These are phyloP conservation scores for Dysidea cf. avara DNA, from an alignment of 37 sponge, comb jelly and placozoan genomes.

Conservation along the genomic window DNA sequence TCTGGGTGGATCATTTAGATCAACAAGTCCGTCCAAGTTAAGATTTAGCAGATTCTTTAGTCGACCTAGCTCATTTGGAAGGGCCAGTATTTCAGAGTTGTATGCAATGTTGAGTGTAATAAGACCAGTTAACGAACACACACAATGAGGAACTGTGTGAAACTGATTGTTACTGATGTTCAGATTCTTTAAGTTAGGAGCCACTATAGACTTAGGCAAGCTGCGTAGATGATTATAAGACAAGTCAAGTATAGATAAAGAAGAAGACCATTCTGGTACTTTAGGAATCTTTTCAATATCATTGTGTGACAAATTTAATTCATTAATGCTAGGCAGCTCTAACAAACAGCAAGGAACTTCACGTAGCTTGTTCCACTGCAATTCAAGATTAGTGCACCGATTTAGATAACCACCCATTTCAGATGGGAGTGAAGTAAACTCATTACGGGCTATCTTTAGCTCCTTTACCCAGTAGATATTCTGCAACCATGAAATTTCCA, in stretches of 20 bases:
- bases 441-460: constrained; percentile 35
- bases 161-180: no score
- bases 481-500: no score
- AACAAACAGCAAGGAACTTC: constrained; percentile 71
- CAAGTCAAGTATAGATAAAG: constrained; percentile 70
- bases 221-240: no score
- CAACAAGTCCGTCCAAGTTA: constrained; percentile 23
- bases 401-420: constrained; percentile 28
- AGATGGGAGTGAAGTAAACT: constrained; percentile 35
- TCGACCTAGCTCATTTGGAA: no score
- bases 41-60: no score
- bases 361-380: constrained; percentile 67
- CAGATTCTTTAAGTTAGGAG: constrained; percentile 49
- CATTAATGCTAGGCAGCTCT: constrained; percentile 71
- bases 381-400: constrained; percentile 61
- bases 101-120: no score
- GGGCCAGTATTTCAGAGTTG: no score
- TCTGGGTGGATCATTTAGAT: constrained; percentile 36
- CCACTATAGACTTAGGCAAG: constrained; percentile 55
- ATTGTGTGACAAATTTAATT: constrained; percentile 80
- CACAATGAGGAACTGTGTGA: no score
- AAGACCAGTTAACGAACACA: no score
- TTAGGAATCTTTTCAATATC: constrained; percentile 69
- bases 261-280: constrained; percentile 64
- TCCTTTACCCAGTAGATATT: constrained; percentile 20